Evolutionary conservation across 2,888 invertebrate species (phyloP).

Genomic region (Cosmopolites sordidus): DNA sequence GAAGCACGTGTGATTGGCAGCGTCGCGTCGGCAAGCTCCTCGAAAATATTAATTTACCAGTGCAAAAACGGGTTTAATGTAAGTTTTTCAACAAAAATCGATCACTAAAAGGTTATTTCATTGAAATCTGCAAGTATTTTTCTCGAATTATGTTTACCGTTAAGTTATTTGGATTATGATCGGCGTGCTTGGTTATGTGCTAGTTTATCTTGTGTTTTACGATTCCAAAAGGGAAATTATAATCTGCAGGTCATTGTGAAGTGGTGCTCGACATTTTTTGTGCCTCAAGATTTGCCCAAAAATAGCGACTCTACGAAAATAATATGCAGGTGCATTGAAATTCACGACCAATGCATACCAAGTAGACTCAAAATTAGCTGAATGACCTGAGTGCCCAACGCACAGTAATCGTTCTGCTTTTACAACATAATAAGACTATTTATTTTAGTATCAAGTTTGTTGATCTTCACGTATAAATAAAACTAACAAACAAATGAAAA

Average conservation of each 20-base stretch:
- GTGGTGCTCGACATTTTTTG: constrained; percentile 10
- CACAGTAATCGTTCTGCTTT: constrained; percentile 6
- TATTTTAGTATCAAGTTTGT: constrained; percentile 6
- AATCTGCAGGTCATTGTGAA: constrained; percentile 13
- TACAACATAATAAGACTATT: background rate
- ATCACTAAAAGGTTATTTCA: too few relatives aligned
- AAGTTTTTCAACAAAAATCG: constrained; percentile 12
- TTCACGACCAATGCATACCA: constrained; percentile 4
- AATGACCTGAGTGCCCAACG: constrained; percentile 4
- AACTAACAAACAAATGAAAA: constrained; percentile 2
- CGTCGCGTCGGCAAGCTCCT: constrained; percentile 31
- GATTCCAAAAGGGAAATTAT: constrained; percentile 4
- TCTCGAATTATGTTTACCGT: too few relatives aligned
- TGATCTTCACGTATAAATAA: background rate
- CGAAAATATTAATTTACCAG: constrained; percentile 16
- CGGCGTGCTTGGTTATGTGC: constrained; percentile 23
- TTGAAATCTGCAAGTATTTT: too few relatives aligned
- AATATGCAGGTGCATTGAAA: constrained; percentile 11
- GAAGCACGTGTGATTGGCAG: constrained; percentile 43
- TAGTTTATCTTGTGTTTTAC: constrained; percentile 14
- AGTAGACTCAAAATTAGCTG: background rate
- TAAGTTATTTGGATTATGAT: background rate
- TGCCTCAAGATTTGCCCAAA: constrained; percentile 9
- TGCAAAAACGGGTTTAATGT: constrained; percentile 20
- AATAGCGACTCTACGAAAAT: constrained; percentile 13